Percentiles rank a stretch among this genome's conserved stretches.
Evolutionary conservation across 2,113 vertebrate species (phyloP).

Genomic region (Passer domesticus): DNA sequence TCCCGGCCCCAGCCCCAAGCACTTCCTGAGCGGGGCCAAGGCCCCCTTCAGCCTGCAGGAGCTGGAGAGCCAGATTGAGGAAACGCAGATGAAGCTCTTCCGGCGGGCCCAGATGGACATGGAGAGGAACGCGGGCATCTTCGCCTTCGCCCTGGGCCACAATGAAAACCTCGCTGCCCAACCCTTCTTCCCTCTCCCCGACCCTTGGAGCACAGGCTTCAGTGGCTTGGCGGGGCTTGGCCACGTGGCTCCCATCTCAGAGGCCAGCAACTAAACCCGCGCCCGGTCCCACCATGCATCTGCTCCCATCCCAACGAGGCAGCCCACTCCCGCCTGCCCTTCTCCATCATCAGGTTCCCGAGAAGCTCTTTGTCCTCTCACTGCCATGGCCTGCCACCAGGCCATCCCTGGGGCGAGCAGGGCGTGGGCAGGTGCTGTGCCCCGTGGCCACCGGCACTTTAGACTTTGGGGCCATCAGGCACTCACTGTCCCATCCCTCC

Average conservation of each 20-base stretch:
- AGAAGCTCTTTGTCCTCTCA: background rate
- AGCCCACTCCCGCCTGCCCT: background rate
- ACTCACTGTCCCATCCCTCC: background rate
- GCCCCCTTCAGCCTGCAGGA: slow-evolving; percentile 80
- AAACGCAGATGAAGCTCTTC: slow-evolving; percentile 81
- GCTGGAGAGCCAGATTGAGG: slow-evolving; percentile 79
- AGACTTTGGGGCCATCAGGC: background rate
- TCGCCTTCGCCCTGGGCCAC: slow-evolving; percentile 87
- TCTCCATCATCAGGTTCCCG: background rate
- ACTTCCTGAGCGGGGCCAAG: slow-evolving; percentile 79
- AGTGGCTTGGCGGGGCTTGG: slow-evolving; percentile 76
- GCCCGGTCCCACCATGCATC: background rate
- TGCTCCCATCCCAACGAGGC: background rate
- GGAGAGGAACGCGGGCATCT: slow-evolving; percentile 87
- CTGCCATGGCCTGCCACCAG: accelerated
- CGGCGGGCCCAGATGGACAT: slow-evolving; percentile 82
- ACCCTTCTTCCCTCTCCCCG: slow-evolving; percentile 84
- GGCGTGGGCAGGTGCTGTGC: background rate
- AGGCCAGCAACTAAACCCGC: slow-evolving; percentile 82
- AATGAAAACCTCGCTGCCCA: slow-evolving; percentile 84
- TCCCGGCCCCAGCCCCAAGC: slow-evolving; percentile 77
- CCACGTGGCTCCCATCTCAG: slow-evolving; percentile 84
- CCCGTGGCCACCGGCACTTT: background rate
- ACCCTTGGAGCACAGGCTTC: slow-evolving; percentile 88
- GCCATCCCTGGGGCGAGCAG: background rate